Percentiles rank a stretch among this genome's conserved stretches.
Evolutionary conservation across 92 coral and sea anemone species (phyloP).

Genomic region (Paragorgia papillata): DNA sequence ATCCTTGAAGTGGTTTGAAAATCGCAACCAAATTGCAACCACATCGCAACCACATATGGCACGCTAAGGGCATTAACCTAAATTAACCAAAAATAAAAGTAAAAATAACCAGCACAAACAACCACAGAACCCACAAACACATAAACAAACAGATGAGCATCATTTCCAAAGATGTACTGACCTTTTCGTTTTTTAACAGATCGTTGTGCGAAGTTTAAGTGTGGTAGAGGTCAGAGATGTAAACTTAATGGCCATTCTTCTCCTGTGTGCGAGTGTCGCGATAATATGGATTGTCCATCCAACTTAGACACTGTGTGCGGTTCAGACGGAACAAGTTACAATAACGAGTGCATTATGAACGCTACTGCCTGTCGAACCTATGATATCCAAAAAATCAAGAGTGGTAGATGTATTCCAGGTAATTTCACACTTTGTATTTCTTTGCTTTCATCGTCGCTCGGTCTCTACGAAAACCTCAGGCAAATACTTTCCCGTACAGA

Average conservation of each 20-base stretch:
- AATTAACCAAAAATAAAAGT: background rate
- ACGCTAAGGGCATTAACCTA: background rate
- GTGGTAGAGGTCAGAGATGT: slow-evolving; percentile 70
- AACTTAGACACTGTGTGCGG: slow-evolving; percentile 76
- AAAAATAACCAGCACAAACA: too few relatives aligned
- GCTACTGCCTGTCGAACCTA: slow-evolving; percentile 76
- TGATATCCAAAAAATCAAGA: slow-evolving; percentile 36
- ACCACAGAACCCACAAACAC: too few relatives aligned
- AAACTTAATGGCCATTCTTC: slow-evolving; percentile 34
- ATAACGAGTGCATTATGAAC: slow-evolving; percentile 81
- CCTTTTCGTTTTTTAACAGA: slow-evolving; percentile 29
- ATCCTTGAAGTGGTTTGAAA: too few relatives aligned
- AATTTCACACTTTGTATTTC: too few relatives aligned
- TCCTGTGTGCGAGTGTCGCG: slow-evolving; percentile 73
- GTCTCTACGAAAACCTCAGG: too few relatives aligned
- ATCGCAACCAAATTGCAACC: too few relatives aligned
- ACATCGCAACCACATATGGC: too few relatives aligned
- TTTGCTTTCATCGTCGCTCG: too few relatives aligned
- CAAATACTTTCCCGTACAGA: too few relatives aligned
- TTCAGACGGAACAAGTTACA: slow-evolving; percentile 72
- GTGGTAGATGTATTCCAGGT: slow-evolving; percentile 76
- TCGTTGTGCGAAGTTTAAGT: slow-evolving; percentile 54
- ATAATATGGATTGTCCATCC: slow-evolving; percentile 68
- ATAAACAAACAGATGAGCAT: too few relatives aligned
- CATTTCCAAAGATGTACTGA: background rate